Conservation (phyloP, 2,888 invertebrate genomes). For the Lasius fuliginosus region DNA sequence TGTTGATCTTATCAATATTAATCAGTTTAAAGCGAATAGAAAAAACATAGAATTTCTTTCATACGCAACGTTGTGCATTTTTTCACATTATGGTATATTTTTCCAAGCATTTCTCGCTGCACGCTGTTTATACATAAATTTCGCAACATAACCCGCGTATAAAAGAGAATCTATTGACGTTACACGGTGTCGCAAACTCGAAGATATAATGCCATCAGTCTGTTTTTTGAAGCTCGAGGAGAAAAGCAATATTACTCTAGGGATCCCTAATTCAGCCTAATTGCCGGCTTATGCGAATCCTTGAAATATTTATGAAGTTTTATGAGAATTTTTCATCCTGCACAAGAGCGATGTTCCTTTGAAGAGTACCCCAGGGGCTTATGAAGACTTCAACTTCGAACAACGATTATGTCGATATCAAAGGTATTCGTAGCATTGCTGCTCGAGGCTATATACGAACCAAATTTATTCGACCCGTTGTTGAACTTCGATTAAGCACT, state of each 20-base stretch:
- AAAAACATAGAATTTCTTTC: not conserved
- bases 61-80: not conserved
- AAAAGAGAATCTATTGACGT: not conserved
- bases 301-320: conserved; percentile 80
- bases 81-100: not conserved
- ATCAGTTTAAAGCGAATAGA: not conserved
- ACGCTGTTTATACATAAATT: not conserved
- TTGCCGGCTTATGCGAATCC: conserved; percentile 76
- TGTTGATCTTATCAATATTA: not conserved
- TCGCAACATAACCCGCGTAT: not conserved
- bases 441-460: not conserved
- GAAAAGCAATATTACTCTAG: conserved; percentile 68
- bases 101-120: not conserved
- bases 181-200: not conserved
- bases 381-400: conserved; percentile 42
- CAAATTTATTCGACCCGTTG: conserved; percentile 44
- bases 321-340: conserved; percentile 77
- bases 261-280: conserved; percentile 73
- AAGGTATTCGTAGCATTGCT: conserved; percentile 45
- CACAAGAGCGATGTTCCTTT: conserved; percentile 47
- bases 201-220: conserved; percentile 63
- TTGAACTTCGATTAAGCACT: conserved; percentile 55
- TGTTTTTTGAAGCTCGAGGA: conserved; percentile 17
- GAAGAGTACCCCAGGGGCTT: conserved; percentile 49
- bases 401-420: conserved; percentile 68